phyloP scores from a whole-genome alignment of 2,113 vertebrate genomes.

The Perca fluviatilis region DNA sequence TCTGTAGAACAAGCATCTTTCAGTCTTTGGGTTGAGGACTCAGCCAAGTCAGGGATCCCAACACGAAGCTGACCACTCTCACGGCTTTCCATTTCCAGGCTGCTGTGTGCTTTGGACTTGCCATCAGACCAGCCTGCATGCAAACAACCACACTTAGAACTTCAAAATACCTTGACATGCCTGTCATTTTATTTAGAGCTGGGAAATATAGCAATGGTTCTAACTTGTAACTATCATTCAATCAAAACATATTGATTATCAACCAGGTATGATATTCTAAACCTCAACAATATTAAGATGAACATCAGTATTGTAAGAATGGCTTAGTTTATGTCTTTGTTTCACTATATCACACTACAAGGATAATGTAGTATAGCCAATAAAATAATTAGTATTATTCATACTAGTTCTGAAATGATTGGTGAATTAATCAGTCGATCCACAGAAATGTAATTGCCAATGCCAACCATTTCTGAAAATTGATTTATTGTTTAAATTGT shows the following conservation, averaged over 20 bases:
- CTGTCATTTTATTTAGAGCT: not conserved
- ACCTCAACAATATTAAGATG: not conserved
- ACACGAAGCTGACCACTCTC: not conserved
- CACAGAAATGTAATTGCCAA: not conserved
- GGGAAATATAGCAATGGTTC: not conserved
- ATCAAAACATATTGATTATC: not conserved
- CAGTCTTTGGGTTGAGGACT: not conserved
- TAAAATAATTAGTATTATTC: no score
- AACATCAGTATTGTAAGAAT: no score
- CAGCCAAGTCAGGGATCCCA: not conserved
- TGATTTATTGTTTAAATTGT: not conserved
- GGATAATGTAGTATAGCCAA: not conserved
- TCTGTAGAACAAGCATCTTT: not conserved
- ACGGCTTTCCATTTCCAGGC: not conserved
- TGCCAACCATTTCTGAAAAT: no score
- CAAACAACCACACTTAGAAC: slow-evolving; percentile 11
- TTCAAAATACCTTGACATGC: not conserved
- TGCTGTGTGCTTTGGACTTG: slow-evolving; percentile 7
- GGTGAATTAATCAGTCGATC: not conserved
- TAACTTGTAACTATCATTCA: not conserved
- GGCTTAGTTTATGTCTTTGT: not conserved
- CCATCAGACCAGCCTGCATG: slow-evolving; percentile 30
- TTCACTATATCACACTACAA: not conserved
- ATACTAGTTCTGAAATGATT: not conserved
- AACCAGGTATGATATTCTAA: not conserved